phyloP scores from a whole-genome alignment of 2,797 vertebrate species.

The Sylvia borin region DNA sequence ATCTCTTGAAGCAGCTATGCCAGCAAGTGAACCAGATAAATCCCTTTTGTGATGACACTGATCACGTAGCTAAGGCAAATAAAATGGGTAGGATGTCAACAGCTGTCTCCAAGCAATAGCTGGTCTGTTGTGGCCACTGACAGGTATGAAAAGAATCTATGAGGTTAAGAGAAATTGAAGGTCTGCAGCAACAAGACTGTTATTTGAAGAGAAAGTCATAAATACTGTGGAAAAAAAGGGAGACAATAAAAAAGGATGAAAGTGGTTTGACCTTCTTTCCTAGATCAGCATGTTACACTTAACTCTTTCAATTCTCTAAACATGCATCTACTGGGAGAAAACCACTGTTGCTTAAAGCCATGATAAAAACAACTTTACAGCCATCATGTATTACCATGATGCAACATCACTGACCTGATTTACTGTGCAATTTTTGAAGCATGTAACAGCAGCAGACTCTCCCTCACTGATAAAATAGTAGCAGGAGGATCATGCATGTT shows the following conservation, averaged over 20 bases:
- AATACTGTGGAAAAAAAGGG: neutral
- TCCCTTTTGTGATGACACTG: neutral
- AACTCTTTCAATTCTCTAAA: neutral
- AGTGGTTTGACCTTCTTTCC: neutral
- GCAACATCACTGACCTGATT: neutral
- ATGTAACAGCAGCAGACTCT: neutral
- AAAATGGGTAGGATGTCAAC: constrained; percentile 15
- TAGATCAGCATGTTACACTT: neutral
- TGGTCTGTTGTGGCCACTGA: neutral
- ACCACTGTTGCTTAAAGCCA: neutral
- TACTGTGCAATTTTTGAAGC: neutral
- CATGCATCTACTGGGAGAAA: neutral
- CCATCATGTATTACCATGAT: neutral
- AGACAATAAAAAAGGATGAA: neutral
- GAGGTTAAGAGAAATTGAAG: neutral
- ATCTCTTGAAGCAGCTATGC: neutral
- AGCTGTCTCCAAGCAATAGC: constrained; percentile 3
- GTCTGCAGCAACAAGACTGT: neutral
- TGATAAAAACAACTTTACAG: rapidly evolving
- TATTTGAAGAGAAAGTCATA: neutral
- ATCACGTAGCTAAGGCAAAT: neutral
- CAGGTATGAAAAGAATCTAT: neutral
- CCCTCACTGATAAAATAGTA: neutral
- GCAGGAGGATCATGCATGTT: neutral
- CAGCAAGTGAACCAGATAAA: neutral